Conservation (phyloP, 2,113 vertebrate species). For the Melospiza melodia region DNA sequence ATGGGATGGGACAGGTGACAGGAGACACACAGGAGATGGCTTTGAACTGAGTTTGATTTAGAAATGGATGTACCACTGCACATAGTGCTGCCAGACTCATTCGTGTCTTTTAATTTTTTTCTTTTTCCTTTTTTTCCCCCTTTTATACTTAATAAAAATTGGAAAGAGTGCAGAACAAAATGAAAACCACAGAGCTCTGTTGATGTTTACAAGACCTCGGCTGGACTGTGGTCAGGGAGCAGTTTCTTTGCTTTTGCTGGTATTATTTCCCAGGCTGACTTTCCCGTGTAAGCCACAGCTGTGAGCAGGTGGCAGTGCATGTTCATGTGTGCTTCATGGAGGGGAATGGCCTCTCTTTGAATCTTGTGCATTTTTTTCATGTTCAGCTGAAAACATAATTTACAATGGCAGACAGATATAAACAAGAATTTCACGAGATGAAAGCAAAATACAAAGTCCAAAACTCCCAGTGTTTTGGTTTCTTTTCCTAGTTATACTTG, state of each 20-base stretch:
- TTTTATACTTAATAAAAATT: background rate
- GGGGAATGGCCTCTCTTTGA: background rate
- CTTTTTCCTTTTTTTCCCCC: background rate
- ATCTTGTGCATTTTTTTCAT: background rate
- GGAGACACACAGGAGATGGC: background rate
- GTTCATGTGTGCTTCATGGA: background rate
- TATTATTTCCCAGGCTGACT: background rate
- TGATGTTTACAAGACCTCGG: conserved; percentile 13
- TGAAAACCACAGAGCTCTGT: background rate
- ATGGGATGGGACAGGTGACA: background rate
- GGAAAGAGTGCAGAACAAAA: background rate
- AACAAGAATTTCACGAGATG: background rate
- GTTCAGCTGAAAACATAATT: background rate
- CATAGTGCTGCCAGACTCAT: rapidly evolving
- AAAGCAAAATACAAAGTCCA: background rate
- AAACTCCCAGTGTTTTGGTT: background rate
- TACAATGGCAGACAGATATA: background rate
- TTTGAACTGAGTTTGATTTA: background rate
- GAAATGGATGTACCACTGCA: background rate
- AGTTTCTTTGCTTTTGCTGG: background rate
- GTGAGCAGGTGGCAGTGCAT: background rate
- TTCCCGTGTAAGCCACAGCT: background rate
- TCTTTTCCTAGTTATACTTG: background rate
- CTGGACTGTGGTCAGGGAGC: background rate
- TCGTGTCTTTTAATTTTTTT: background rate